Percentiles rank a stretch among this genome's conserved stretches.
Conservation (phyloP, 1,140 invertebrate species). For the Gyrodactylus salaris region DNA sequence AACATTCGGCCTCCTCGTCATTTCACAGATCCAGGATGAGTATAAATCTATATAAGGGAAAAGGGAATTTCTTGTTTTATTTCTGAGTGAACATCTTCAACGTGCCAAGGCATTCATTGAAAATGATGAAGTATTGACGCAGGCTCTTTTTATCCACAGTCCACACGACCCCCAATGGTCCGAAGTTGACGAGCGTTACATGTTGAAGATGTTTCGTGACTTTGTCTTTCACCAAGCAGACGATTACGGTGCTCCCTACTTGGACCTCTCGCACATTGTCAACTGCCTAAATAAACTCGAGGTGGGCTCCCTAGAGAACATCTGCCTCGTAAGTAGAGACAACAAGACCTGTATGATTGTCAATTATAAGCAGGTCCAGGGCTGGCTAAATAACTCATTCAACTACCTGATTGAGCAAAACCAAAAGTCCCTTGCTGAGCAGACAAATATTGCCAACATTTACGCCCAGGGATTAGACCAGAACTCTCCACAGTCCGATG, state of each 20-base stretch:
- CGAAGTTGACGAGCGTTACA: slow-evolving; percentile 78
- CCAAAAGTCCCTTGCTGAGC: too few species aligned
- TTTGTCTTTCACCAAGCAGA: slow-evolving; percentile 69
- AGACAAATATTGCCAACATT: too few species aligned
- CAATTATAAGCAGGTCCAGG: background rate
- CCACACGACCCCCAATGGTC: slow-evolving; percentile 55
- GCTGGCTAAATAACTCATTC: background rate
- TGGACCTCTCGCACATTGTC: slow-evolving; percentile 71
- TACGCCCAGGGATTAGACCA: too few species aligned
- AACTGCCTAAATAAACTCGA: slow-evolving; percentile 55
- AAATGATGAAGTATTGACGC: slow-evolving; percentile 5
- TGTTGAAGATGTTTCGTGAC: slow-evolving; percentile 84
- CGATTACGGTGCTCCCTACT: slow-evolving; percentile 58
- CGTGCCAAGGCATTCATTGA: too few species aligned
- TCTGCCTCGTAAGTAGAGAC: slow-evolving; percentile 70
- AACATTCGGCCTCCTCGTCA: too few species aligned
- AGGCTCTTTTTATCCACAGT: slow-evolving; percentile 1
- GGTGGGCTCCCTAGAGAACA: slow-evolving; percentile 52
- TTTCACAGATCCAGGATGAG: too few species aligned
- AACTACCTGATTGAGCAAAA: background rate
- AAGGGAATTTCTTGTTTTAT: too few species aligned
- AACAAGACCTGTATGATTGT: background rate
- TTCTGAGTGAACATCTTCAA: too few species aligned
- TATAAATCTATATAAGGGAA: too few species aligned
- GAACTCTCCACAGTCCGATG: too few species aligned